Base-by-base conservation (phyloP, 2,113 vertebrate genomes). In the Glaucomys volans region DNA sequence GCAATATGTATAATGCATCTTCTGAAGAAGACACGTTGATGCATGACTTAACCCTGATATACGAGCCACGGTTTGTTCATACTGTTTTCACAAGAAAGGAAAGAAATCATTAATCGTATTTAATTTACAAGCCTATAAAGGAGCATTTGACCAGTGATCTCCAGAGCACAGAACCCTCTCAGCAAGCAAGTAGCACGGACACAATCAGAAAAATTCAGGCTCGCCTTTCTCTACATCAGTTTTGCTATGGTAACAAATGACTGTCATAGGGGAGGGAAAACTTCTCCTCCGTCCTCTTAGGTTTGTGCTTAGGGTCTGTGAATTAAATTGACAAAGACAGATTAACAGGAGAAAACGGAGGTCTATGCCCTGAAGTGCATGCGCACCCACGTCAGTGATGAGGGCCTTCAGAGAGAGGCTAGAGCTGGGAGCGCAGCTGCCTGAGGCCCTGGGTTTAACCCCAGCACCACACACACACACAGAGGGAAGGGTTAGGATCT, bases 91-190 rank as follows among this genome's bases (percentile, higher is more conserved):
- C 2, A 37, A 87, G 71, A 83, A 74, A 62, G 37, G n/a, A 67
- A 42, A 91, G 47, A 81, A 79, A 72, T 32, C 71, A 81, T 71
- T 59, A 79, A 12, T 74, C 69, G 67, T 74, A 79, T 84, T 91
- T 84, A 85, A 67, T 59, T 92, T 91, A 85, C 75, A 74, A 94
- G n/a, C 40, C 20, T 83, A 13, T 69, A 40, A 52, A 71, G 52
- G 35, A 72, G 20, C 17, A 28, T 64, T 37, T 75, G 93, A 54
- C 42, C 66, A 24, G 47, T 26, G 4, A 3, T 77, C 16, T 66
- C 26, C 13, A 76, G 64, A 77, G 37, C 17, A 24, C 5, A 79
- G 57, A 12, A 37, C n/a, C 32, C 57, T 40, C 11, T 52, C n/a
- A 47, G 32, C 52, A 59, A 90, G 82, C 13, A 72, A 72, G 40